Base-by-base conservation (phyloP, 2,888 invertebrate genomes). In the Drosophila affinis region DNA sequence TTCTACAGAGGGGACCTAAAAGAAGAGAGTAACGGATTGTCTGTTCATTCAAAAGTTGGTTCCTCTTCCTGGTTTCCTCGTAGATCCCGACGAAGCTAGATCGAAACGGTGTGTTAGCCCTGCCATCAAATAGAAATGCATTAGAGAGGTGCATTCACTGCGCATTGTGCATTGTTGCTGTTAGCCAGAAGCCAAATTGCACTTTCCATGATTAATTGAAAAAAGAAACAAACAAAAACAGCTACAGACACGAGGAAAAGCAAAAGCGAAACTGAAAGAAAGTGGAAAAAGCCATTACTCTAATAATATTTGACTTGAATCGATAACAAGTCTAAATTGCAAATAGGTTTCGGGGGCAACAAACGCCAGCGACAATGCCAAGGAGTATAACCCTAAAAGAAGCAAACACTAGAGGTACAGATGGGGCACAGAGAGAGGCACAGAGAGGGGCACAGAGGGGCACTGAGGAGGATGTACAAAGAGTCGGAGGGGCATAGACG, bases 301-400 rank as follows among this genome's bases (percentile, higher is more conserved):
- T 78, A 85, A 85, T 82, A 83, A 81, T 79, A 82, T 87, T 87
- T 79, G 75, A 74, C 65, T 74, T 78, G 69, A 78, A 72, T 71
- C 75, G 75, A 73, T 82, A 85, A 85, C 72, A 78, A 79, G 68
- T 67, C 67, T 67, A 79, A 82, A 75, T 78, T 77, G 82, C 57
- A 85, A 73, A 79, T 74, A 63, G 75, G 75, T 71, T 55, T 27
- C 18, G 64, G 82, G 58, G 51, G 14, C 0, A 44, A 57, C 46
- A 59, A 44, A 27, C 24, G 48, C 7, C 18, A 24, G 9, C 12
- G 12, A 9, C 29, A 18, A 32, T 17, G 17, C 17, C 34, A 21
- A 39, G 45, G 39, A 10, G 17, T 14, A 18, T 21, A 46, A 24
- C 24, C 44, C 17, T 2, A 32, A 47, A n/a, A 34, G 34, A 24